Conservation (phyloP, 2,113 vertebrate species). For the Zosterops pallidus region DNA sequence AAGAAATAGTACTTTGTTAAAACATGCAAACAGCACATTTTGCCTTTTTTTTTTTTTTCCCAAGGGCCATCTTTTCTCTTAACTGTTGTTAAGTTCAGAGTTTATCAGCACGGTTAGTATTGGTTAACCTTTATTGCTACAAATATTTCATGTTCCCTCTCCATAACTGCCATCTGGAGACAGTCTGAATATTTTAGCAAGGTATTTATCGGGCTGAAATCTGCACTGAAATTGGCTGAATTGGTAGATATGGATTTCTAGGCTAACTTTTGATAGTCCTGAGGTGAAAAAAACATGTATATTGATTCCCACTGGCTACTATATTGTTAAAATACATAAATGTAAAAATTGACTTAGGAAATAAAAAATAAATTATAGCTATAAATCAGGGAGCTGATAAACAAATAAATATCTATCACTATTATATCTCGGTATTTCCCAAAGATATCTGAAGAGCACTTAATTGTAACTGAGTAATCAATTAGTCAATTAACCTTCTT, state of each 20-base stretch:
- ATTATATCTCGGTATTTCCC: conserved; percentile 66
- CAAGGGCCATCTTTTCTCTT: background rate
- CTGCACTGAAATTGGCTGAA: background rate
- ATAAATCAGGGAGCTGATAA: conserved; percentile 67
- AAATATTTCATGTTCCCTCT: background rate
- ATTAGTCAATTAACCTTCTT: conserved; percentile 80
- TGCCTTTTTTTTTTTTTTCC: too few species aligned
- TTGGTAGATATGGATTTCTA: background rate
- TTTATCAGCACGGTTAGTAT: conserved; percentile 2
- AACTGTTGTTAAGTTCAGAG: conserved; percentile 14
- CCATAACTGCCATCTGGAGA: conserved; percentile 1
- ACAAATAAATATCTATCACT: conserved; percentile 72
- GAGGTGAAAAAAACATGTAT: background rate
- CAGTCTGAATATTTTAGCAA: background rate
- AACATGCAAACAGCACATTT: background rate
- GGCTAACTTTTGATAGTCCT: background rate
- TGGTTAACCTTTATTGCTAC: background rate
- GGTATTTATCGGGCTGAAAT: conserved; percentile 4
- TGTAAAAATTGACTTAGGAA: conserved; percentile 60
- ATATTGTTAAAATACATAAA: conserved; percentile 60
- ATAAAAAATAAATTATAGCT: conserved; percentile 58
- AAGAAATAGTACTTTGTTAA: conserved; percentile 10
- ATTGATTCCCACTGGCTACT: background rate
- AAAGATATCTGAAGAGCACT: conserved; percentile 74
- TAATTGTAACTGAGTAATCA: conserved; percentile 78